Base-by-base conservation (phyloP, 92 coral and sea anemone genomes). In the Scolanthus callimorphus region DNA sequence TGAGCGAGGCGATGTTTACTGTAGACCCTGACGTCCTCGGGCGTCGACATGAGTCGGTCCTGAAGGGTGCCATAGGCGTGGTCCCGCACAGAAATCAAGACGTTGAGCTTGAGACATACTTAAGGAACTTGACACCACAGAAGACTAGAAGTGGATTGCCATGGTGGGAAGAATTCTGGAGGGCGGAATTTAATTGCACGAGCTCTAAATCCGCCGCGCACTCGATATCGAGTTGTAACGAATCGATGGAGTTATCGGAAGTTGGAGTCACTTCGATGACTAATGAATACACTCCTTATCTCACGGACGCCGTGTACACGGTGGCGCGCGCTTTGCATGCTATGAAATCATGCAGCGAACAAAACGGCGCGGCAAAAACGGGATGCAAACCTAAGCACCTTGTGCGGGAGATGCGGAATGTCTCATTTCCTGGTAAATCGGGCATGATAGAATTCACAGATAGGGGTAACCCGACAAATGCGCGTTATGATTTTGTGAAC, bases 1-100 rank as follows among this genome's bases (percentile, higher is more conserved):
- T 80, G 58, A 85, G 94, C 55, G 88, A 80, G 46, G 73, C 79
- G 4, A 59, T 80, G 55, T 82, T 79, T 8, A 30, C 76, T 11
- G 65, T 39, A n/a, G 45, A 73, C 4, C 63, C 74, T 8, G 57
- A 60, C 17, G 53, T 53, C 48, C 57, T 74, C 8, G 79, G 67
- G 27, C n/a, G n/a, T n/a, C 51, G 29, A 17, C 70, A 70, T 31
- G 57, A 55, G 26, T 48, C 59, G 39, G 55, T 55, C 12, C 60
- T 78, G 39, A 76, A 64, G 1, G 58, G 57, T 13, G 69, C 63
- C 17, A 27, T 78, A n/a, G 85, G 85, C 31, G 55, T 78, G 23
- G 64, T 59, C 6, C 85, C 79, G 0, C 65, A 37, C 28, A 60
- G 47, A 21, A 56, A 51, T 63, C 51, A 3, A 22, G 67, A 79